Evolutionary conservation across 2,888 invertebrate species (phyloP), one percentile per base, ranked within the genome.

Genomic region (Deilephila elpenor): DNA sequence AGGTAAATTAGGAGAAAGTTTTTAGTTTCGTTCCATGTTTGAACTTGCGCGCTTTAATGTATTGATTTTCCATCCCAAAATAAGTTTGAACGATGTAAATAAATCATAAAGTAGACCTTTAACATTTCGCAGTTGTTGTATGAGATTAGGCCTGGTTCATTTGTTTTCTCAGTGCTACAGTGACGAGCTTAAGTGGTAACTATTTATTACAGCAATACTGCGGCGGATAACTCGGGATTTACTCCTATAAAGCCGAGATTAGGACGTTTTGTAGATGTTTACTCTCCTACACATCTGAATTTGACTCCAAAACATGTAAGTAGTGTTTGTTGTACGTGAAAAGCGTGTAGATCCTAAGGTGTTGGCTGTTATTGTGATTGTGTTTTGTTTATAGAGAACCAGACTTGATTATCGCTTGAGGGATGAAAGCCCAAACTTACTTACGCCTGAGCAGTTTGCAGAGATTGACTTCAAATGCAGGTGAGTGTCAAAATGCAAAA

Each of bases 1-100:
- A 87, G 91, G 93, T 93, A 90, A 76, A 73, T 37, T 72, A 73
- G 8, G 51, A 62, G 75, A 74, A 76, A 61, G 78, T 78, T 71
- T 78, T 80, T 75, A 73, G 75, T 72, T 29, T 71, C 72, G 74
- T 74, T 76, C 76, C 64, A 75, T 78, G 78, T 93, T 94, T 91
- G 89, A 93, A 94, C 91, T 92, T 93, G 87, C 94, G 93, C 94
- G 94, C 93, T 92, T 67, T 83, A 89, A 83, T 83, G 87, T 95
- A 95, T 95, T 92, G 95, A 95, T 95, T 95, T 94, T 94, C 86
- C 83, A 83, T 89, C 90, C 85, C 84, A 93, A 93, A 93, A 93
- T 93, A 93, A 91, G 87, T 88, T 88, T 84, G 87, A 83, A 87
- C 84, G 90, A 93, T 94, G 94, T 95, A 95, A 95, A 95, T 95